phyloP scores from a whole-genome alignment of 2,797 vertebrate genomes.

The Gymnocypris eckloni region DNA sequence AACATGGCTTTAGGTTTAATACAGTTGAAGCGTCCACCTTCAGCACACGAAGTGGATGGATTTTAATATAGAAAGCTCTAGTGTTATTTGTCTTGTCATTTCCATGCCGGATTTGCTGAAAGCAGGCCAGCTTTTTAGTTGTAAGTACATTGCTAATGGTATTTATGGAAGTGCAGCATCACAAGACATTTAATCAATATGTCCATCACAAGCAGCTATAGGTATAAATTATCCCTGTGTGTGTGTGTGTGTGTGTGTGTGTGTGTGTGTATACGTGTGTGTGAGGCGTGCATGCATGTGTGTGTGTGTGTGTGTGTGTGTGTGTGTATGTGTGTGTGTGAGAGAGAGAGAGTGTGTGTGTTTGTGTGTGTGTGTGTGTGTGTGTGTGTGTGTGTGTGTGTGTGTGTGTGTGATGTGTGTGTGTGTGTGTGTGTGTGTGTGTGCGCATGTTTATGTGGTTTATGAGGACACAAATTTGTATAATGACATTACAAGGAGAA shows the following conservation, averaged over 20 bases:
- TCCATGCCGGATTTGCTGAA: neutral
- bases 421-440: too few relatives aligned
- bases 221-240: too few relatives aligned
- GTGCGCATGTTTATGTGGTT: too few relatives aligned
- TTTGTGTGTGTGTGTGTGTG: too few relatives aligned
- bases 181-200: neutral
- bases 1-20: neutral
- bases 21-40: neutral
- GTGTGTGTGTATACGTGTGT: too few relatives aligned
- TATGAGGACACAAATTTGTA: too few relatives aligned
- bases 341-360: too few relatives aligned
- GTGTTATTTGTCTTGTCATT: neutral
- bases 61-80: neutral
- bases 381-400: too few relatives aligned
- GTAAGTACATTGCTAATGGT: neutral
- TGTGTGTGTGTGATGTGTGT: too few relatives aligned
- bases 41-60: neutral
- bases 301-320: neutral
- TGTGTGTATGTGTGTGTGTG: neutral
- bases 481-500: too few relatives aligned
- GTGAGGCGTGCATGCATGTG: too few relatives aligned
- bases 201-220: neutral
- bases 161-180: neutral
- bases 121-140: neutral
- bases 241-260: neutral